phyloP scores from a whole-genome alignment of 2,113 vertebrate species.

The Aegotheles bennettii region DNA sequence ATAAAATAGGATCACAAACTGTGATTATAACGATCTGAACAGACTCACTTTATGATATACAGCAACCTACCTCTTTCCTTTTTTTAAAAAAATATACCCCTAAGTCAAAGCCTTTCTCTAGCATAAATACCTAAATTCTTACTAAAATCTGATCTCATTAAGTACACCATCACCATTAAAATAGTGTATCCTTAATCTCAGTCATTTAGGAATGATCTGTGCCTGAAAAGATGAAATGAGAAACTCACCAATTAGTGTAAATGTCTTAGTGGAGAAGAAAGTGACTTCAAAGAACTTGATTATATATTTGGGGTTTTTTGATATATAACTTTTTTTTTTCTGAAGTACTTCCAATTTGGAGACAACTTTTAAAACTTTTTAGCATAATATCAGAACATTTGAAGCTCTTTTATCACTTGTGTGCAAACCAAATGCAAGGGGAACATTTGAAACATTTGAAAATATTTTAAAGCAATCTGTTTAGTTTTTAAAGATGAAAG shows the following conservation, averaged over 20 bases:
- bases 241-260: slow-evolving; percentile 13
- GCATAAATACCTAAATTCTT: not conserved
- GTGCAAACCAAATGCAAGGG: not conserved
- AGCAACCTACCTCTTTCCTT: not conserved
- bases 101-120: not conserved
- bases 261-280: slow-evolving; percentile 2
- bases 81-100: not conserved
- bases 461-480: not conserved
- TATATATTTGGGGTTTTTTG: not conserved
- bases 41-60: not conserved
- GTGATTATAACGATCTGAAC: not conserved
- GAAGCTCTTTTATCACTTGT: not conserved
- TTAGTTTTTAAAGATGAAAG: not conserved
- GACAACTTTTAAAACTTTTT: not conserved
- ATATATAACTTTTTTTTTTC: not conserved
- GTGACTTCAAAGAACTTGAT: slow-evolving; percentile 27
- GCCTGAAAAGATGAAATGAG: slow-evolving; percentile 29
- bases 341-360: not conserved
- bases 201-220: not conserved
- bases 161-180: not conserved
- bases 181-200: not conserved
- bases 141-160: slow-evolving; percentile 22
- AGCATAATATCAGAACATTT: not conserved
- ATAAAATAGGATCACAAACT: not conserved
- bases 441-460: not conserved